phyloP scores from a whole-genome alignment of 1,140 invertebrate genomes.

The Microplitis demolitor region DNA sequence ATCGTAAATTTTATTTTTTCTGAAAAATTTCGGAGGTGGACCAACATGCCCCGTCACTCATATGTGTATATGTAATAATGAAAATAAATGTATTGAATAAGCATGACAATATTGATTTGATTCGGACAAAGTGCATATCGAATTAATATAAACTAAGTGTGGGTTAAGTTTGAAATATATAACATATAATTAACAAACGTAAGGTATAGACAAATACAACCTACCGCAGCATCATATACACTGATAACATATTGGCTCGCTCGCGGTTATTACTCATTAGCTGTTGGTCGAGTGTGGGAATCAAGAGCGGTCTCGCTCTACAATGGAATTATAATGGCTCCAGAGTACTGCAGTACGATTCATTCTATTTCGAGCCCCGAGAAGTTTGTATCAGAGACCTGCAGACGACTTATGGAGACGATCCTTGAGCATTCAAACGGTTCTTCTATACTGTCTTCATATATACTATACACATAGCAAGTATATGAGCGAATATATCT shows the following conservation, averaged over 20 bases:
- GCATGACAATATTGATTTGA: slow-evolving; percentile 2
- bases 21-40: too few relatives aligned
- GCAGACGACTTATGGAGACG: neutral
- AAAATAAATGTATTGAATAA: neutral
- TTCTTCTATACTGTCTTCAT: neutral
- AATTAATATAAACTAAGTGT: neutral
- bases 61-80: too few relatives aligned
- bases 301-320: slow-evolving; percentile 4
- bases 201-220: neutral
- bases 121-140: neutral
- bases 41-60: too few relatives aligned
- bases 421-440: neutral
- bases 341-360: neutral
- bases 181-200: neutral
- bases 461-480: neutral
- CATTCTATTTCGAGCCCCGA: too few relatives aligned
- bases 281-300: neutral
- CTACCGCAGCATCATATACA: neutral
- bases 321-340: slow-evolving; percentile 19
- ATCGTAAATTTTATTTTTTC: too few relatives aligned
- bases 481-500: too few relatives aligned
- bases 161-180: too few relatives aligned
- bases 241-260: slow-evolving; percentile 17
- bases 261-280: slow-evolving; percentile 18
- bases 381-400: too few relatives aligned